These are phyloP conservation scores for Microdon myrmicae DNA, from an alignment of 2,888 invertebrate species.

Conservation along the genomic window DNA sequence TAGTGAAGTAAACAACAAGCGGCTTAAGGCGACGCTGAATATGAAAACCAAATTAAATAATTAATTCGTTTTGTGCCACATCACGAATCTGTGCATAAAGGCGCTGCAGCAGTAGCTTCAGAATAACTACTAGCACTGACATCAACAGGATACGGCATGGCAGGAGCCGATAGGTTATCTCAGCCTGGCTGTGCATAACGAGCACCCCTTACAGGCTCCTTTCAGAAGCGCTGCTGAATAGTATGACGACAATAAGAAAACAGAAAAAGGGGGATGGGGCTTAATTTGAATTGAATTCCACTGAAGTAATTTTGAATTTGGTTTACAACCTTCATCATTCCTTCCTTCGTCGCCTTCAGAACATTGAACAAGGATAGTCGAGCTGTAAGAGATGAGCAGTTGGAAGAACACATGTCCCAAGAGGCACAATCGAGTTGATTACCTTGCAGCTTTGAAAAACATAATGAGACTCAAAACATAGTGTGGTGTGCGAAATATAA, in stretches of 20 bases:
- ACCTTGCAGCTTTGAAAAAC: conserved; percentile 12
- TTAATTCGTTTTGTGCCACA: conserved; percentile 39
- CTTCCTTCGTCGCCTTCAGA: conserved; percentile 16
- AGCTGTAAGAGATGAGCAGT: conserved; percentile 22
- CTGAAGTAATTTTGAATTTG: conserved; percentile 19
- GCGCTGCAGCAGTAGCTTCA: not conserved
- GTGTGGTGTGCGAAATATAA: too few species aligned
- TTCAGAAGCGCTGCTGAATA: not conserved
- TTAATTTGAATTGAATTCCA: conserved; percentile 25
- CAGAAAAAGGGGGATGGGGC: conserved; percentile 9
- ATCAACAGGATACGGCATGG: too few species aligned
- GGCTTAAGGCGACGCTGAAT: conserved; percentile 12
- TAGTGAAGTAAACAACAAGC: conserved; percentile 17
- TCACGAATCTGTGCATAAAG: conserved; percentile 27
- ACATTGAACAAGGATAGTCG: conserved; percentile 22
- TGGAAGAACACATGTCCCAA: conserved; percentile 9
- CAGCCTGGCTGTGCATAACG: conserved; percentile 6
- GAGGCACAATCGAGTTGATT: conserved; percentile 12
- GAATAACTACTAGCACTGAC: too few species aligned
- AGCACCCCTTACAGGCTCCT: not conserved
- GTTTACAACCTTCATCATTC: not conserved
- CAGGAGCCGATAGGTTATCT: not conserved
- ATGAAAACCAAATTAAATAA: conserved; percentile 47
- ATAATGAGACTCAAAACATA: too few species aligned
- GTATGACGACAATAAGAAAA: too few species aligned